phyloP scores from a whole-genome alignment of 1,140 invertebrate species.

The Brachionus asplanchnoidis region DNA sequence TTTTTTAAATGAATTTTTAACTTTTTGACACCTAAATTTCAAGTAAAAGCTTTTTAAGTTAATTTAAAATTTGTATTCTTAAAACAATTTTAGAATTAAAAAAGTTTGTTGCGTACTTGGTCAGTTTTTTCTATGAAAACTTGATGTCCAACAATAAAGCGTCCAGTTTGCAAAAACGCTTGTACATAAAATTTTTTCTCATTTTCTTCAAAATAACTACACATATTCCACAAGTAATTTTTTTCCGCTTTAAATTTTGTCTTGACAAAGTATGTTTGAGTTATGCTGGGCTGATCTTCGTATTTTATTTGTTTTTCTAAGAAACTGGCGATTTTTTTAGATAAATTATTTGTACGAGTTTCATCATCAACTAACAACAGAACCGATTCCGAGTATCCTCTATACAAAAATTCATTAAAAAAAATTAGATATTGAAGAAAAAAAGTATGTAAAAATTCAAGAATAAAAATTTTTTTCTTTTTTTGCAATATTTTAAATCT shows the following conservation, averaged over 20 bases:
- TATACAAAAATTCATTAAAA: not conserved
- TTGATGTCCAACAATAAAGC: conserved; percentile 4
- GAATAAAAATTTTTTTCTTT: no score
- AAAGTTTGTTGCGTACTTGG: not conserved
- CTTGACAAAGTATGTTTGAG: not conserved
- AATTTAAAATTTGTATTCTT: no score
- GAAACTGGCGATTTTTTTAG: not conserved
- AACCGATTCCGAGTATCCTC: not conserved
- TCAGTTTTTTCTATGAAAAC: conserved; percentile 30
- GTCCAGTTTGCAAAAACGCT: conserved; percentile 13
- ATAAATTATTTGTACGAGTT: not conserved
- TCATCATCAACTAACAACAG: not conserved
- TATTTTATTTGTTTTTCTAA: conserved; percentile 9
- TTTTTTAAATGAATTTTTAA: no score
- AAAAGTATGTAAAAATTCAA: no score
- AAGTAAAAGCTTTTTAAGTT: no score
- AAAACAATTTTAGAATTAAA: no score
- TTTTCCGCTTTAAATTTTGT: conserved; percentile 30
- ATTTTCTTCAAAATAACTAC: conserved; percentile 20
- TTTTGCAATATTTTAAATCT: no score
- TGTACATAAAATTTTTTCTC: conserved; percentile 16
- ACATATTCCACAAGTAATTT: conserved; percentile 39
- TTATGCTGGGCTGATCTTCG: not conserved
- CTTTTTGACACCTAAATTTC: no score
- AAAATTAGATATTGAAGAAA: not conserved